These are phyloP conservation scores for Garrulus glandarius DNA, from an alignment of 2,797 vertebrate species.

Conservation along the genomic window DNA sequence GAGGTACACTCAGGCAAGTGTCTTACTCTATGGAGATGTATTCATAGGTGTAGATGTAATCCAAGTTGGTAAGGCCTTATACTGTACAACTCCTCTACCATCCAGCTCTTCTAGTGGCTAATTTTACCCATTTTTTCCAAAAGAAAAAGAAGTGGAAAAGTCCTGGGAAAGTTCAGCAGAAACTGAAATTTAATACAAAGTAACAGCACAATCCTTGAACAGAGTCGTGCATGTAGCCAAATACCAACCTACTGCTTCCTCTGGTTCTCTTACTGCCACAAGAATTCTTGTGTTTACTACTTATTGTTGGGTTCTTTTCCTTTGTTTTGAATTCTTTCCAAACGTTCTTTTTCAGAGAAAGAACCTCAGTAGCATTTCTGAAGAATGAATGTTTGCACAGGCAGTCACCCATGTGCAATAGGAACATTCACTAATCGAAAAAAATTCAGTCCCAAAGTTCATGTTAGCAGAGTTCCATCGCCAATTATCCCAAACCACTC, in stretches of 20 bases:
- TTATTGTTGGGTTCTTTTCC: not conserved
- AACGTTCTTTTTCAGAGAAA: not conserved
- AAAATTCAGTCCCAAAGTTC: not conserved
- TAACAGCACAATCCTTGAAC: not conserved
- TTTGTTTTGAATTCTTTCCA: not conserved
- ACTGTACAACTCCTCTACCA: not conserved
- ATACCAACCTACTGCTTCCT: not conserved
- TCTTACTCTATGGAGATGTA: not conserved
- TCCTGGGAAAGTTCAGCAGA: not conserved
- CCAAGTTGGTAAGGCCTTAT: not conserved
- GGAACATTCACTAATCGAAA: not conserved
- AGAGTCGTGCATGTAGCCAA: not conserved
- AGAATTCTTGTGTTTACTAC: not conserved
- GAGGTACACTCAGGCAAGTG: fast-evolving
- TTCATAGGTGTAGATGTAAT: not conserved
- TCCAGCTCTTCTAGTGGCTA: not conserved
- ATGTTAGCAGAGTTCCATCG: not conserved
- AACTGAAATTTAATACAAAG: not conserved
- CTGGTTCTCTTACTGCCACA: not conserved
- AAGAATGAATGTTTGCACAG: not conserved
- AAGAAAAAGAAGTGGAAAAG: not conserved
- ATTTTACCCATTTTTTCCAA: not conserved
- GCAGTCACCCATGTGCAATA: not conserved
- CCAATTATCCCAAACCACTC: not conserved
- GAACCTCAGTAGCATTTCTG: not conserved